phyloP scores from a whole-genome alignment of 2,888 invertebrate genomes.

The Philopedon plagiatum region DNA sequence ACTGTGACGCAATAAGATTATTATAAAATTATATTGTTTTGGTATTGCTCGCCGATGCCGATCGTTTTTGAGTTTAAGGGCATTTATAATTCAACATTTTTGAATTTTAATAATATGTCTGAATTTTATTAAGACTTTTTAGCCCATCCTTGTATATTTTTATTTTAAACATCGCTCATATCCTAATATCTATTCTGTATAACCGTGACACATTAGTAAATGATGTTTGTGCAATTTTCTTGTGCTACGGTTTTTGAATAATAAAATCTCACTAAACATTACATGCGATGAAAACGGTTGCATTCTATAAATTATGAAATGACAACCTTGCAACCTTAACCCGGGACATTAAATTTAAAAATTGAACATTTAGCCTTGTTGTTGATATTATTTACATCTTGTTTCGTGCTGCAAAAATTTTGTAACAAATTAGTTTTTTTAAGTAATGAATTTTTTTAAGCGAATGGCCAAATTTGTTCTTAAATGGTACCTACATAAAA shows the following conservation, averaged over 20 bases:
- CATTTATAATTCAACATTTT: too few relatives aligned
- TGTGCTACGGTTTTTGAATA: slow-evolving; percentile 31
- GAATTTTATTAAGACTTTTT: too few relatives aligned
- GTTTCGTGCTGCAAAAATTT: neutral
- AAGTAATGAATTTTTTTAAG: too few relatives aligned
- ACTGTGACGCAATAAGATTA: too few relatives aligned
- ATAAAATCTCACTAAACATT: slow-evolving; percentile 24
- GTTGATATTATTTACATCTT: neutral
- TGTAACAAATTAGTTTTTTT: too few relatives aligned
- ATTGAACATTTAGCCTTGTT: slow-evolving; percentile 1
- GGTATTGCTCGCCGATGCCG: too few relatives aligned
- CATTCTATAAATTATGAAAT: slow-evolving; percentile 17
- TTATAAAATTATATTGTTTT: too few relatives aligned
- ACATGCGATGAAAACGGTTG: slow-evolving; percentile 30
- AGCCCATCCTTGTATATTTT: too few relatives aligned
- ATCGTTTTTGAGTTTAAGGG: too few relatives aligned
- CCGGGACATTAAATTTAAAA: slow-evolving; percentile 3
- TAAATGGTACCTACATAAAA: too few relatives aligned
- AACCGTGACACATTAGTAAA: slow-evolving; percentile 35
- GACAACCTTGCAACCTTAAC: slow-evolving; percentile 15
- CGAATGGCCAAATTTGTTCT: too few relatives aligned
- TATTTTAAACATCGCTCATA: neutral
- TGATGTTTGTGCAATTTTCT: slow-evolving; percentile 27
- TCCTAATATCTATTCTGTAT: neutral
- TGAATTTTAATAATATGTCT: too few relatives aligned